Conservation (phyloP, 1,140 invertebrate species). For the Zaprionus vittiger region DNA sequence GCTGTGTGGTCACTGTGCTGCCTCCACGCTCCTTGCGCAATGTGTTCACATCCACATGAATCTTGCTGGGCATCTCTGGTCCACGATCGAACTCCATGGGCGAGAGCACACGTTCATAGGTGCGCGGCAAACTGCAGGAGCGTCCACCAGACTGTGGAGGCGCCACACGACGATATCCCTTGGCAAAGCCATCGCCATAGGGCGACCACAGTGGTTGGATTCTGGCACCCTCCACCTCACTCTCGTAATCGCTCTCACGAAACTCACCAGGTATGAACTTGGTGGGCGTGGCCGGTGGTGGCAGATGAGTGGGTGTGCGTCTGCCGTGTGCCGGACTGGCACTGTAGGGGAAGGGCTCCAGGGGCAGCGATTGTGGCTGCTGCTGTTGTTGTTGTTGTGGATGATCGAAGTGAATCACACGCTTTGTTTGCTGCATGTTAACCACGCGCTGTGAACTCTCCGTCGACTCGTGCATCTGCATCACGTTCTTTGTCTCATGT, state of each 20-base stretch:
- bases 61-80: slow-evolving; percentile 85
- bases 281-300: slow-evolving; percentile 86
- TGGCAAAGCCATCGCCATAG: slow-evolving; percentile 86
- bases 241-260: slow-evolving; percentile 90
- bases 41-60: slow-evolving; percentile 69
- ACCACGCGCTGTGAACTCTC: slow-evolving; percentile 88
- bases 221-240: slow-evolving; percentile 87
- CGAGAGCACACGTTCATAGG: slow-evolving; percentile 85
- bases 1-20: slow-evolving; percentile 61
- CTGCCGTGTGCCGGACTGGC: slow-evolving; percentile 67
- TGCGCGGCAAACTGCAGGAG: slow-evolving; percentile 85
- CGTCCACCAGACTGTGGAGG: slow-evolving; percentile 83
- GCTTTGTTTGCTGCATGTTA: slow-evolving; percentile 88
- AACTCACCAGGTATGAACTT: slow-evolving; percentile 89
- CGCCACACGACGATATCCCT: slow-evolving; percentile 87
- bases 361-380: slow-evolving; percentile 46
- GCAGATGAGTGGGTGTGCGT: slow-evolving; percentile 78
- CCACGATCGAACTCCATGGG: slow-evolving; percentile 87
- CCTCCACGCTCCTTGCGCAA: slow-evolving; percentile 69
- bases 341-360: slow-evolving; percentile 85
- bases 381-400: slow-evolving; percentile 70
- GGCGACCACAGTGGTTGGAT: slow-evolving; percentile 88
- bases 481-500: slow-evolving; percentile 88
- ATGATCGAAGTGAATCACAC: slow-evolving; percentile 88
- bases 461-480: slow-evolving; percentile 89